Conservation (phyloP, 2,113 vertebrate species). For the Chionomys nivalis region DNA sequence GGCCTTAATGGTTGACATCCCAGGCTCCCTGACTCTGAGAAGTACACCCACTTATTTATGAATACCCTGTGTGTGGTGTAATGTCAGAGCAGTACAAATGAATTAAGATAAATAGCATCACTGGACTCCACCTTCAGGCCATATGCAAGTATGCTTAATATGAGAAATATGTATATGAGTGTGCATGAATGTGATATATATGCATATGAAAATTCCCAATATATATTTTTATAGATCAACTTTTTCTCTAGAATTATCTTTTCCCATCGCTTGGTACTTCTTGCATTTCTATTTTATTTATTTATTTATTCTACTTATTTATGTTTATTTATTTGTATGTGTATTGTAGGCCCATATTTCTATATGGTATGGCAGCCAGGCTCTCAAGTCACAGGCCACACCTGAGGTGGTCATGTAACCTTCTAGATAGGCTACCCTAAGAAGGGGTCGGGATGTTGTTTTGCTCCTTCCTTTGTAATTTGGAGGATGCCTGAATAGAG, state of each 20-base stretch:
- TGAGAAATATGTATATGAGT: neutral
- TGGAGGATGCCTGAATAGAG: too few relatives aligned
- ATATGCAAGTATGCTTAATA: neutral
- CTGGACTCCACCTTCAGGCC: neutral
- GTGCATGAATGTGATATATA: neutral
- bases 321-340: too few relatives aligned
- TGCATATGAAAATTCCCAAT: neutral
- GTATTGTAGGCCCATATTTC: too few relatives aligned
- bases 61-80: neutral
- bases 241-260: neutral
- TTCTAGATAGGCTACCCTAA: too few relatives aligned
- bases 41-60: neutral
- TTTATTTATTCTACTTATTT: too few relatives aligned
- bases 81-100: neutral
- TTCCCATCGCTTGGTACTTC: neutral
- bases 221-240: neutral
- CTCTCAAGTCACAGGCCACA: too few relatives aligned
- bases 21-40: neutral
- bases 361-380: too few relatives aligned
- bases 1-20: neutral
- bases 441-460: too few relatives aligned
- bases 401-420: too few relatives aligned
- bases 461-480: too few relatives aligned
- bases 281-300: conserved; percentile 8
- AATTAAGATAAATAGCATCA: neutral